Evolutionary conservation across 1,140 invertebrate species (phyloP), one percentile per base, ranked within the genome.

Genomic region (Eriosoma lanigerum): DNA sequence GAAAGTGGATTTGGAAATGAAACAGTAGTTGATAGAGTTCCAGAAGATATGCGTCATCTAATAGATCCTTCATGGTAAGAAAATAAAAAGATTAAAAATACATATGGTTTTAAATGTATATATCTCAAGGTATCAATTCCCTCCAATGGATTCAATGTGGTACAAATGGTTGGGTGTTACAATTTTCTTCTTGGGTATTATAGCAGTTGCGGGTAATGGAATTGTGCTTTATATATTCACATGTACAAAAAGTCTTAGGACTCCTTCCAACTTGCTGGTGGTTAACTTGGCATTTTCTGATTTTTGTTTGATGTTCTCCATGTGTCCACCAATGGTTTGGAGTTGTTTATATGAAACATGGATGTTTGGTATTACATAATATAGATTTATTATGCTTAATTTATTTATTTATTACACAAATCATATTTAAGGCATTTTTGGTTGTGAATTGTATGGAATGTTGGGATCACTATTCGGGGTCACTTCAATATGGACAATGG

Each of bases 341-440:
- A 96, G 94, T 86, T 93, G 93, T 85, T 95, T 93, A 84, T 89
- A 92, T 83, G 93, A 95, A 87, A 95, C 93, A 12, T 96, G 94
- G 94, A 89, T 93, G 66, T 88, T 94, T 76, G 93, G 90, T 91
- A 84, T 86, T 84, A 58, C 9, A 44, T 38, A 38, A 38, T 38
- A 8, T 38, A 29, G 0, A 50, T 70, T n/a, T 19, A 21, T 1
- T 68, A 15, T 54, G 26, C 8, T 75, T 68, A 24, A 81, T 82
- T 21, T 85, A 81, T 78, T 4, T 44, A 56, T 58, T 76, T 10
- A 26, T 38, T 58, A 58, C 26, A 5, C 0, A 82, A 72, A 72
- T 10, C 26, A 12, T 29, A 1, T 78, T 78, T 8, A 56, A 89
- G 90, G 93, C 76, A 91, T 92, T 52, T 86, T 93, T 76, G 92